Conservation (phyloP, 2,113 vertebrate species). For the Engystomops pustulosus region DNA sequence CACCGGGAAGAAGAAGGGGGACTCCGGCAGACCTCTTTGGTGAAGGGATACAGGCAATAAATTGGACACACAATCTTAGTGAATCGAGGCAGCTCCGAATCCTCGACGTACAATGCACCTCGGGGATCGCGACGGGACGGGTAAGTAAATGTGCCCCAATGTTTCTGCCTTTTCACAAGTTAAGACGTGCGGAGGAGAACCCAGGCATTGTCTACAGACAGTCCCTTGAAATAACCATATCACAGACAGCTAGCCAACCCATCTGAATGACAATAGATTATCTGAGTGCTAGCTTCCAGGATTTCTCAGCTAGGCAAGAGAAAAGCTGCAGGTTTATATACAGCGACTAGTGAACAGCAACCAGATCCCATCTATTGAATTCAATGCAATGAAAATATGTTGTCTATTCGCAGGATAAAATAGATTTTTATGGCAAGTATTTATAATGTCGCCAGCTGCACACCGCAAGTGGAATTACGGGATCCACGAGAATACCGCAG, state of each 20-base stretch:
- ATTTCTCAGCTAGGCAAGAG: neutral
- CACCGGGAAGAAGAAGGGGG: too few species aligned
- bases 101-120: too few species aligned
- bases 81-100: too few species aligned
- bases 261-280: neutral
- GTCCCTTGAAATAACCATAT: neutral
- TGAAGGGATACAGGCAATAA: too few species aligned
- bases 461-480: too few species aligned
- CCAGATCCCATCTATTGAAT: neutral
- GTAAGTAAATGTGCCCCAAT: too few species aligned
- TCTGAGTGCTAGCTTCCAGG: neutral
- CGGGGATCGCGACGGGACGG: too few species aligned
- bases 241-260: neutral
- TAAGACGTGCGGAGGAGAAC: neutral
- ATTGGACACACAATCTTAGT: too few species aligned
- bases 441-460: too few species aligned
- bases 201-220: neutral
- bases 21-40: too few species aligned
- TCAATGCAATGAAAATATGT: neutral
- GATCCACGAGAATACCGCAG: too few species aligned
- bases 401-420: neutral
- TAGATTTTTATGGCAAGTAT: neutral
- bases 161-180: neutral
- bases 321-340: neutral
- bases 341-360: neutral